These are phyloP conservation scores for zebrafish (Danio rerio) DNA, from an alignment of 2,113 vertebrate genomes.

Conservation along the genomic window GRCz12tu NC_133179.1:7481501-7482000, in stretches of 20 bases:
- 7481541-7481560: no score
- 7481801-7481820: slow-evolving; percentile 40
- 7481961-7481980: no score
- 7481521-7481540: no score
- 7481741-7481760: slow-evolving; percentile 77
- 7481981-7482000: no score
- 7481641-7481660: slow-evolving; percentile 24
- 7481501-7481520: no score
- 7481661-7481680: slow-evolving; percentile 31
- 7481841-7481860: slow-evolving; percentile 6
- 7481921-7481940: no score
- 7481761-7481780: slow-evolving; percentile 69
- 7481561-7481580: no score
- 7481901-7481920: no score
- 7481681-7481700: slow-evolving; percentile 53
- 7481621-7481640: slow-evolving; percentile 13
- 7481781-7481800: slow-evolving; percentile 76
- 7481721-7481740: slow-evolving; percentile 74
- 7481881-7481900: no score
- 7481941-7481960: no score
- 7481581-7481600: background rate
- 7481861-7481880: background rate
- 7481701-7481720: slow-evolving; percentile 24
- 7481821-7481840: slow-evolving; percentile 52
- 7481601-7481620: slow-evolving; percentile 20